Conservation (phyloP, 2,113 vertebrate genomes). For the Lophius piscatorius region DNA sequence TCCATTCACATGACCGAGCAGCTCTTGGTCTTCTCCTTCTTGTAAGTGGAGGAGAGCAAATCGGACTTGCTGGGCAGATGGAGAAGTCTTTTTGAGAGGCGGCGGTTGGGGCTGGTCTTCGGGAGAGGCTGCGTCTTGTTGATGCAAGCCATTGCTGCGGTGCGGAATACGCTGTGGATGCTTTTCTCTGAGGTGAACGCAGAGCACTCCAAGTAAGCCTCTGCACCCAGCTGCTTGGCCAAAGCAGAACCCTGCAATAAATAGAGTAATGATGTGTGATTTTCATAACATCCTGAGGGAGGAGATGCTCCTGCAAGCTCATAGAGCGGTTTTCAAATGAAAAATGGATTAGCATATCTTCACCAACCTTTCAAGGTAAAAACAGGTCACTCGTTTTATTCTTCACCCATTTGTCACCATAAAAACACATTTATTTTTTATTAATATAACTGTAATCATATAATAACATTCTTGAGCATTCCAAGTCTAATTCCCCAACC, state of each 20-base stretch:
- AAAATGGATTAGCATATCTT: background rate
- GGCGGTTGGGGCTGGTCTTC: conserved; percentile 84
- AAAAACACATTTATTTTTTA: background rate
- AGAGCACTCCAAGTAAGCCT: conserved; percentile 93
- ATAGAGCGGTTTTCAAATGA: conserved; percentile 1
- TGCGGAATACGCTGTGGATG: conserved; percentile 94
- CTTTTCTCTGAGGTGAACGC: conserved; percentile 96
- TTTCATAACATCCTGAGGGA: background rate
- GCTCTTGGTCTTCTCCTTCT: conserved; percentile 95
- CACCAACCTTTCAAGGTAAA: background rate
- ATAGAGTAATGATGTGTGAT: background rate
- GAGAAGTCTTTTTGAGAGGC: conserved; percentile 92
- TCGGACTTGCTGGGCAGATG: conserved; percentile 93
- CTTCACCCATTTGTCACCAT: background rate
- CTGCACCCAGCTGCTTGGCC: conserved; percentile 91
- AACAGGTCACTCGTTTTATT: background rate
- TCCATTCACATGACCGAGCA: conserved; percentile 93
- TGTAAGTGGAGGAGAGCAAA: conserved; percentile 91
- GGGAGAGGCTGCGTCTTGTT: conserved; percentile 84
- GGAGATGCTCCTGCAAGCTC: background rate
- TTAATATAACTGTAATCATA: background rate
- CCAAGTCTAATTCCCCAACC: background rate
- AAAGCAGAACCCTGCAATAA: conserved; percentile 86
- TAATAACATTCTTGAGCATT: background rate
- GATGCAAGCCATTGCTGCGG: conserved; percentile 87